phyloP scores from a whole-genome alignment of 2,888 invertebrate genomes.

The Xylocampa areola region DNA sequence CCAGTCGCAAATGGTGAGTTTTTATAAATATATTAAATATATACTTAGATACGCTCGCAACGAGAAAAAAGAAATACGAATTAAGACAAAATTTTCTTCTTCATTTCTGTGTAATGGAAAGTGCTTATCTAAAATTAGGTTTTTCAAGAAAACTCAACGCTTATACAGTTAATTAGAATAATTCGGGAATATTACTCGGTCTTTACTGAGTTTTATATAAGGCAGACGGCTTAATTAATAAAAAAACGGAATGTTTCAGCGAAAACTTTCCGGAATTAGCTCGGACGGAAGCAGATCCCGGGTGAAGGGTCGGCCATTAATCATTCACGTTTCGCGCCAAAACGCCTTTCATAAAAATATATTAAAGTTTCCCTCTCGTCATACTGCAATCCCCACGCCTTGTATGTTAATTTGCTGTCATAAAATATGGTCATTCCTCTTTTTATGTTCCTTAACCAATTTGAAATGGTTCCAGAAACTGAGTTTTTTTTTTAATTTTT shows the following conservation, averaged over 20 bases:
- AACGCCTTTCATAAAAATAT: constrained; percentile 85
- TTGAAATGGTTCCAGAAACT: constrained; percentile 63
- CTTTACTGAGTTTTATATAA: constrained; percentile 58
- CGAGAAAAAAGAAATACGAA: constrained; percentile 28
- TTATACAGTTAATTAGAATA: constrained; percentile 52
- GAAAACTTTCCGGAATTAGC: constrained; percentile 75
- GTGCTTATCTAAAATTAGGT: constrained; percentile 52
- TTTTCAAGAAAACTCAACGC: constrained; percentile 42
- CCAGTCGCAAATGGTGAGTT: constrained; percentile 12
- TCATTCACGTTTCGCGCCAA: constrained; percentile 82
- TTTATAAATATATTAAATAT: constrained; percentile 29
- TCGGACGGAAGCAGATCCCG: constrained; percentile 71
- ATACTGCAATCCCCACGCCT: constrained; percentile 77
- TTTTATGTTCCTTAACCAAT: constrained; percentile 71
- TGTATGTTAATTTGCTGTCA: constrained; percentile 83
- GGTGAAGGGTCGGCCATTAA: constrained; percentile 83
- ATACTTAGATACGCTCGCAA: constrained; percentile 10
- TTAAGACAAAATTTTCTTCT: constrained; percentile 31
- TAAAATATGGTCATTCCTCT: constrained; percentile 76
- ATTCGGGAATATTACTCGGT: constrained; percentile 50
- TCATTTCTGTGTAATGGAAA: constrained; percentile 31
- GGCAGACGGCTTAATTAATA: constrained; percentile 73
- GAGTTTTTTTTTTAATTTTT: constrained; percentile 59
- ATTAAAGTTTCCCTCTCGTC: constrained; percentile 83
- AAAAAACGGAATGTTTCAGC: constrained; percentile 64